Evolutionary conservation across 2,888 invertebrate genomes (phyloP).

Genomic region (Nycteola revayana): DNA sequence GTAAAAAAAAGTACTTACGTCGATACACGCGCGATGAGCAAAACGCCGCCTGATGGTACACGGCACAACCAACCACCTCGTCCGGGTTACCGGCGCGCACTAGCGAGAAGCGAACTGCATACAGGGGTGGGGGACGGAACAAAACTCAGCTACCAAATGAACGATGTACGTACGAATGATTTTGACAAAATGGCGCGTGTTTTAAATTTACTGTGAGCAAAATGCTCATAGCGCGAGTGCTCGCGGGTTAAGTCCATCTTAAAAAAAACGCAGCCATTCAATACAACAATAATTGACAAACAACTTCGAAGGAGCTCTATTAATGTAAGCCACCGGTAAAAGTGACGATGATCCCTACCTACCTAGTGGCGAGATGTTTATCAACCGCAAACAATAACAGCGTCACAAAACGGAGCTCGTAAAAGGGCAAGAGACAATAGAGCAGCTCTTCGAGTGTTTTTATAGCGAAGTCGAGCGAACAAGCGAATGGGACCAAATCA

Average conservation of each 20-base stretch:
- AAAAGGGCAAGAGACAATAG: conserved; percentile 79
- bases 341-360: conserved; percentile 78
- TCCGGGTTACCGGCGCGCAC: too few relatives aligned
- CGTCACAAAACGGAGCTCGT: conserved; percentile 77
- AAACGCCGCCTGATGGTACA: too few relatives aligned
- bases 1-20: too few relatives aligned
- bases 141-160: too few relatives aligned
- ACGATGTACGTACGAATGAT: too few relatives aligned
- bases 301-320: conserved; percentile 61
- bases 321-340: conserved; percentile 68
- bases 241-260: conserved; percentile 71
- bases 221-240: too few relatives aligned
- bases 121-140: too few relatives aligned
- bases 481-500: conserved; percentile 73
- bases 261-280: conserved; percentile 52
- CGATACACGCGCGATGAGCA: too few relatives aligned
- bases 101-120: too few relatives aligned
- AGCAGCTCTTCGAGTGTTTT: conserved; percentile 72
- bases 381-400: conserved; percentile 81
- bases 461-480: conserved; percentile 72
- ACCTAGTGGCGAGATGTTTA: conserved; percentile 80
- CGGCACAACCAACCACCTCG: too few relatives aligned
- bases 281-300: conserved; percentile 66
- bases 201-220: too few relatives aligned
- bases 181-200: too few relatives aligned